Conservation (phyloP, 2,888 invertebrate species). For the Periphyllus acericola region DNA sequence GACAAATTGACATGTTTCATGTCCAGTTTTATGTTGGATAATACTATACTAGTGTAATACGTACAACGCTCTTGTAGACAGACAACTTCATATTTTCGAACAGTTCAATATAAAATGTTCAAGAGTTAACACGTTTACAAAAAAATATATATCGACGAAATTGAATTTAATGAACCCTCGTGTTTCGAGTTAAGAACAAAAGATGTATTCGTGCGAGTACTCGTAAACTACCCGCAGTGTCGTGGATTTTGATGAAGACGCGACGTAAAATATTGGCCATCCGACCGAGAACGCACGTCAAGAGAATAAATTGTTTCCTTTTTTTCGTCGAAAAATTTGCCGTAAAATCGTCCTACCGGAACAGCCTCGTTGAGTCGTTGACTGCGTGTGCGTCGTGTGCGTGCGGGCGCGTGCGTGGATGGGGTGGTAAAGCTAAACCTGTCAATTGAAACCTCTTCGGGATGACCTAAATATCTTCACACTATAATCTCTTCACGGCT, state of each 20-base stretch:
- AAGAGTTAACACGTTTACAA: not conserved
- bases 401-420: too few relatives aligned
- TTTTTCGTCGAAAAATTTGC: not conserved
- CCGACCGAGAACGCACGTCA: constrained; percentile 16
- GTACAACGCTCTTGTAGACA: too few relatives aligned
- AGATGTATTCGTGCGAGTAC: constrained; percentile 16
- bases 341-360: not conserved
- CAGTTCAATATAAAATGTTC: too few relatives aligned
- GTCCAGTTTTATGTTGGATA: too few relatives aligned
- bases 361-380: not conserved
- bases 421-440: not conserved
- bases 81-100: too few relatives aligned
- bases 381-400: not conserved
- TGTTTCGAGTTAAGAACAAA: constrained; percentile 9
- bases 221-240: not conserved
- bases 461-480: not conserved
- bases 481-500: not conserved
- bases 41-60: too few relatives aligned
- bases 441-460: not conserved
- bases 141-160: not conserved
- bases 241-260: constrained; percentile 4
- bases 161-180: not conserved
- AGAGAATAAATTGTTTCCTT: constrained; percentile 13
- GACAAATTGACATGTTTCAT: too few relatives aligned
- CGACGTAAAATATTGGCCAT: not conserved